Evolutionary conservation across 2,113 vertebrate genomes (phyloP), one percentile per base, ranked within the genome.

Genomic region (Lagopus muta): DNA sequence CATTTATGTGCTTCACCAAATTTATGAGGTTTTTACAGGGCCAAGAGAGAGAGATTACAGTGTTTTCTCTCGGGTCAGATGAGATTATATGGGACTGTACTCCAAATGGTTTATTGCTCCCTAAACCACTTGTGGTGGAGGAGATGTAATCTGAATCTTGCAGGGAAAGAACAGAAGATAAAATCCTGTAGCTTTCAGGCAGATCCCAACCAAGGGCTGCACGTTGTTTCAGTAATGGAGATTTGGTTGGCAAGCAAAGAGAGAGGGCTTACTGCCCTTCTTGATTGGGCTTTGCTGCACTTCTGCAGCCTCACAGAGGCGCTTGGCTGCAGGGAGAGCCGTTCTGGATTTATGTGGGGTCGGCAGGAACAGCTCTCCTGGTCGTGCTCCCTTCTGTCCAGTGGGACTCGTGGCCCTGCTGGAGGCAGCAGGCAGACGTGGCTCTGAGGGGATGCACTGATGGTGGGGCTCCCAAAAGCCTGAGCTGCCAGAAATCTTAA

Each of bases 21-120:
- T 93, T 77, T 92, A 92, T 90, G 73, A 62, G 32, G 11, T 93
- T 95, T 92, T 92, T 84, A 73, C 47, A 81, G 72, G 80, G 78
- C 90, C 61, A 30, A 54, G 43, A 92, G 79, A 90, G 72, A 60
- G 82, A 81, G 70, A 88, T 78, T 69, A 65, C 40, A 57, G 0
- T 3, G 28, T 77, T 88, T 62, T 86, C 92, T 95, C 85, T 28
- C 80, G 89, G 40, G 86, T 92, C 72, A 88, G 67, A 90, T 90
- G 86, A 92, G 85, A 65, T 83, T 82, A 86, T 94, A 89, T 75
- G 73, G 77, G 42, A 47, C 74, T 67, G 47, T 77, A 42, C 62
- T 89, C 43, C 71, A 75, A 86, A 84, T 74, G 89, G 80, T 91
- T 95, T 94, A 89, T 92, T 94, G 47, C 42, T 86, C 86, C 83